Conservation (phyloP, 2,888 invertebrate genomes). For the Zonitis immaculata region DNA sequence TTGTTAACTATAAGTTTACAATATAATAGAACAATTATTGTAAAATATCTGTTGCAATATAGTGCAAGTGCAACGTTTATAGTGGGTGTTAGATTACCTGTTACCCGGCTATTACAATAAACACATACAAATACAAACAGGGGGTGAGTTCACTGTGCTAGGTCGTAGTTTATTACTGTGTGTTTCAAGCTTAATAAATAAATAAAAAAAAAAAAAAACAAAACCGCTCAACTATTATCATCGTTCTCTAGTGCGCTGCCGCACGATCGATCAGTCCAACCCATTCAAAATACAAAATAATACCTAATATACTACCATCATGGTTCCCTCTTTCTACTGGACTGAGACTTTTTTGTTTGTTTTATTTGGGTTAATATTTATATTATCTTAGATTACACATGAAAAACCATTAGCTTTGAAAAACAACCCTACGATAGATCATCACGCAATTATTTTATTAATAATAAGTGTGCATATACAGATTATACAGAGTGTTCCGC, state of each 20-base stretch:
- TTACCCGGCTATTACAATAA: slow-evolving; percentile 14
- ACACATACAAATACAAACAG: no score
- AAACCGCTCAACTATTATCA: no score
- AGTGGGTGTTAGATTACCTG: slow-evolving; percentile 37
- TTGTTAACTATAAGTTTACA: slow-evolving; percentile 3
- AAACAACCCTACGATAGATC: neutral
- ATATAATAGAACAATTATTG: slow-evolving; percentile 4
- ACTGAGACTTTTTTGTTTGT: neutral
- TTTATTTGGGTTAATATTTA: slow-evolving; percentile 11
- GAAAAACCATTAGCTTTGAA: neutral
- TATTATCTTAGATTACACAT: slow-evolving; percentile 5
- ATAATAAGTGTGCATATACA: no score
- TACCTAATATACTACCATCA: slow-evolving; percentile 10
- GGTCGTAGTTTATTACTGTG: slow-evolving; percentile 28
- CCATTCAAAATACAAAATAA: slow-evolving; percentile 23
- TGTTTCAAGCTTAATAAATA: no score
- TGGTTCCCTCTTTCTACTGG: neutral
- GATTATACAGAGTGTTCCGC: no score
- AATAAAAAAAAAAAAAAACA: no score
- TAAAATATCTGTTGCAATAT: slow-evolving; percentile 10
- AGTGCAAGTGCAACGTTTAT: slow-evolving; percentile 26
- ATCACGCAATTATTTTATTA: no score
- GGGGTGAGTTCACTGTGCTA: slow-evolving; percentile 36
- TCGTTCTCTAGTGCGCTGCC: slow-evolving; percentile 34
- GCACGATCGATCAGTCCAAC: slow-evolving; percentile 33